Evolutionary conservation across 23 tunicate genomes (phyloP).

Genomic region (Phallusia fumigata): DNA sequence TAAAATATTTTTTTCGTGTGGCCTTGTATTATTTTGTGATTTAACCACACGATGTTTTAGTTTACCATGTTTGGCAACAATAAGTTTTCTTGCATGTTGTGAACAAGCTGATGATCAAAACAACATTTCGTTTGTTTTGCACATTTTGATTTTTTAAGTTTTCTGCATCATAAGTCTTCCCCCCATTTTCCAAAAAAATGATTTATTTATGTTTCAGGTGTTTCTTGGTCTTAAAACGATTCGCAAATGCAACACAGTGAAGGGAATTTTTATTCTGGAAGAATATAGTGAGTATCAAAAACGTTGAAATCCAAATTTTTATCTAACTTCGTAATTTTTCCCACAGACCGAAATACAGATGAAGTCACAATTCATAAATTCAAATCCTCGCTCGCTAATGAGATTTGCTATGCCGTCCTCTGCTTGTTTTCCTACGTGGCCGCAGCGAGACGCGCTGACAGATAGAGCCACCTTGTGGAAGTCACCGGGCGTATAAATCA

Average conservation of each 20-base stretch:
- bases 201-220: conserved; percentile 33
- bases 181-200: no score
- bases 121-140: not conserved
- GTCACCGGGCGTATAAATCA: not conserved
- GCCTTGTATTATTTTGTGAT: no score
- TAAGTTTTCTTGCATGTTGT: not conserved
- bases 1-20: no score
- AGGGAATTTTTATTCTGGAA: conserved; percentile 88
- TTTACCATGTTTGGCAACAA: no score
- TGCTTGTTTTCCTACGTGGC: conserved; percentile 88
- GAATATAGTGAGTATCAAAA: conserved; percentile 82
- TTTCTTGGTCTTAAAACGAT: conserved; percentile 82
- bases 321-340: not conserved
- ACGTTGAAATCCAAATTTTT: no score
- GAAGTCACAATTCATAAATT: conserved; percentile 86
- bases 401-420: conserved; percentile 90
- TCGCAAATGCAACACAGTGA: conserved; percentile 92
- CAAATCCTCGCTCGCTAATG: conserved; percentile 85
- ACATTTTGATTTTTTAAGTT: no score
- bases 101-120: not conserved
- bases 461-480: not conserved
- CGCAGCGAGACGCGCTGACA: conserved; percentile 38
- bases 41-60: no score
- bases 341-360: conserved; percentile 86
- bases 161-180: no score